These are phyloP conservation scores for Lasioglossum lativentre DNA, from an alignment of 2,888 invertebrate genomes.

Conservation along the genomic window DNA sequence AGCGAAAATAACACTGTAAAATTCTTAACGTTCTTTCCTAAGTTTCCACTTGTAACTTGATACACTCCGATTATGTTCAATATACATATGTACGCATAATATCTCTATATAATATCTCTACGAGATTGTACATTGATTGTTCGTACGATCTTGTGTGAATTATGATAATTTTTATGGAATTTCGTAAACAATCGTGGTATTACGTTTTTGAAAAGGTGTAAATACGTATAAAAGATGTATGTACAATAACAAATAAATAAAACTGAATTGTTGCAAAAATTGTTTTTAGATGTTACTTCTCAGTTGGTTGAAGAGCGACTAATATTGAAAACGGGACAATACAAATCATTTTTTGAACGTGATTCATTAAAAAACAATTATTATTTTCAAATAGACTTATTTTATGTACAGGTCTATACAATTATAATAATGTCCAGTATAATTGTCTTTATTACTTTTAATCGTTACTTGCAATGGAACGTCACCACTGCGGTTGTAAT, in stretches of 20 bases:
- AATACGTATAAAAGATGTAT: conserved; percentile 50
- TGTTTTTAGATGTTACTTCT: neutral
- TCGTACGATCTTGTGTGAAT: conserved; percentile 20
- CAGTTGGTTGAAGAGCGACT: neutral
- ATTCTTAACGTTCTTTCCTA: neutral
- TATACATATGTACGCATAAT: too few species aligned
- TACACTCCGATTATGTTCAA: neutral
- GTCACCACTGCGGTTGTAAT: conserved; percentile 20
- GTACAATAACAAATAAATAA: conserved; percentile 46
- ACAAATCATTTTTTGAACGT: conserved; percentile 25
- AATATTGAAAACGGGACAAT: conserved; percentile 12
- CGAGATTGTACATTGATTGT: conserved; percentile 17
- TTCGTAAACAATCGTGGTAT: conserved; percentile 23
- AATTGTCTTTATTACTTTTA: conserved; percentile 43
- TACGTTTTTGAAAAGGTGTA: conserved; percentile 48
- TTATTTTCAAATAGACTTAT: conserved; percentile 73
- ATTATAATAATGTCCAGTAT: conserved; percentile 53
- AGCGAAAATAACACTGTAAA: conserved; percentile 17
- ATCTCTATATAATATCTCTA: neutral
- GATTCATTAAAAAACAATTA: conserved; percentile 68
- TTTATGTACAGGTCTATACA: conserved; percentile 78
- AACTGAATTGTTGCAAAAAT: conserved; percentile 42
- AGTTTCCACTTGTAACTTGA: conserved; percentile 21
- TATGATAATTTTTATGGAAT: conserved; percentile 22
- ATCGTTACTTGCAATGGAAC: conserved; percentile 26